Conservation (phyloP, 2,113 vertebrate species). For the Hippocampus guttulatus region DNA sequence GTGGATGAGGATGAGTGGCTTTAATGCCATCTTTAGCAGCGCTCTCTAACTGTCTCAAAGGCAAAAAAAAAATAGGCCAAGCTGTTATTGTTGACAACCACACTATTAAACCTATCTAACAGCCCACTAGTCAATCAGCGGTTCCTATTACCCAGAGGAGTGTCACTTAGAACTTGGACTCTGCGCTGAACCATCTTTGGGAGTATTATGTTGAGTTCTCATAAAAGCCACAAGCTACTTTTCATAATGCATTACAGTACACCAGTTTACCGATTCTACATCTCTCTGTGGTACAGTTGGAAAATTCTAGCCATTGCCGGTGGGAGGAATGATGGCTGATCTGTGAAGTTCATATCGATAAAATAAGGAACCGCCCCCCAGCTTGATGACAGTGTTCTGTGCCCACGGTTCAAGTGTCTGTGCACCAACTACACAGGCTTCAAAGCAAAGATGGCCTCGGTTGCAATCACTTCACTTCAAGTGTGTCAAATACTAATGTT, state of each 20-base stretch:
- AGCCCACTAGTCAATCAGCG: constrained; percentile 41
- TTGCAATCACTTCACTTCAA: constrained; percentile 17
- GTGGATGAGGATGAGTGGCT: constrained; percentile 10
- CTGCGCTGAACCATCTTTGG: constrained; percentile 38
- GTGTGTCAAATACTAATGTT: constrained; percentile 30
- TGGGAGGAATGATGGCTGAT: constrained; percentile 38
- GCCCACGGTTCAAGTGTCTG: constrained; percentile 36
- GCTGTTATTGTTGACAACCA: constrained; percentile 53
- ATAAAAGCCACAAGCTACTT: constrained; percentile 37
- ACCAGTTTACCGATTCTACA: constrained; percentile 15
- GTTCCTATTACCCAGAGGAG: constrained; percentile 49
- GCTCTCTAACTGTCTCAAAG: constrained; percentile 9
- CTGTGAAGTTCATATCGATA: constrained; percentile 31
- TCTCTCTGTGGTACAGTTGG: constrained; percentile 36
- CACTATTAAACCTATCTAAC: constrained; percentile 37
- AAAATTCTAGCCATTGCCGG: constrained; percentile 32
- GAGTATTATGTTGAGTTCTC: constrained; percentile 45
- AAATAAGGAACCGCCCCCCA: constrained; percentile 17
- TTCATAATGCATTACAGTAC: constrained; percentile 24
- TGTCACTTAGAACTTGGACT: constrained; percentile 37
- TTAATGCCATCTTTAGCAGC: constrained; percentile 10
- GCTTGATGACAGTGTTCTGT: constrained; percentile 28
- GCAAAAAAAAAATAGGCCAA: constrained; percentile 18
- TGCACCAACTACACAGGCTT: constrained; percentile 31
- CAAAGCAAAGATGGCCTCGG: constrained; percentile 35